A percentile compares a stretch with the other conserved stretches of the same genome.
Evolutionary conservation across 2,797 vertebrate species (phyloP).

Genomic region (Bovichtus variegatus): DNA sequence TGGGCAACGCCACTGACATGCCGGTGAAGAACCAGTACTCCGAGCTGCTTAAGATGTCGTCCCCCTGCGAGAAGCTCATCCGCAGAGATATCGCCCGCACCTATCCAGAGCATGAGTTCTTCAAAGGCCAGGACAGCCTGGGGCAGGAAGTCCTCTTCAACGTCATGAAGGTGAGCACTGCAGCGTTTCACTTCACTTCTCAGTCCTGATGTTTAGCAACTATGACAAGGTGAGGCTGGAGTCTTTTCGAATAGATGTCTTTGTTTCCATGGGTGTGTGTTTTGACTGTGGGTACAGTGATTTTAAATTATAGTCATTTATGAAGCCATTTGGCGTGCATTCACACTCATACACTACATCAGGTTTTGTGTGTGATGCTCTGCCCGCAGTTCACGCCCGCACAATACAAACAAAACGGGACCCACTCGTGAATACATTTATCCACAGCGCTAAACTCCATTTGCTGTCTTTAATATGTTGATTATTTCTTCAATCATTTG

Average conservation of each 20-base stretch:
- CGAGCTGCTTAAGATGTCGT: constrained; percentile 98
- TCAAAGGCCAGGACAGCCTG: constrained; percentile 98
- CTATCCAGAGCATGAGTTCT: constrained; percentile 98
- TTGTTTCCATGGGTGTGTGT: background rate
- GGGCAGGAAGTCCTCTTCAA: constrained; percentile 99
- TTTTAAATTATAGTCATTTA: background rate
- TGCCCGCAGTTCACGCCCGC: no score
- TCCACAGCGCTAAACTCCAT: background rate
- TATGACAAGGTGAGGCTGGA: background rate
- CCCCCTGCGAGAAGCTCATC: constrained; percentile 97
- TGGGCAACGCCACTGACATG: constrained; percentile 96
- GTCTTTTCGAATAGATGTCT: background rate
- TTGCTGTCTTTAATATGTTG: background rate
- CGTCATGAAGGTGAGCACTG: constrained; percentile 95
- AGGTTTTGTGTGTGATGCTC: no score
- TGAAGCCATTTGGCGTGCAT: background rate
- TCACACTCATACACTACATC: background rate
- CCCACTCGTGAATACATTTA: background rate
- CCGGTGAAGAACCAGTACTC: constrained; percentile 99
- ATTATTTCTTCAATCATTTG: background rate
- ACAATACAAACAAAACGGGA: no score
- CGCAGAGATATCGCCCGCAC: constrained; percentile 98
- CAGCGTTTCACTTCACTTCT: background rate
- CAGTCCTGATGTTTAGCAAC: background rate
- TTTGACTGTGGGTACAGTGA: background rate